Evolutionary conservation across 2,888 invertebrate genomes (phyloP), one percentile per base, ranked within the genome.

Genomic region (Cremastinae sp.): DNA sequence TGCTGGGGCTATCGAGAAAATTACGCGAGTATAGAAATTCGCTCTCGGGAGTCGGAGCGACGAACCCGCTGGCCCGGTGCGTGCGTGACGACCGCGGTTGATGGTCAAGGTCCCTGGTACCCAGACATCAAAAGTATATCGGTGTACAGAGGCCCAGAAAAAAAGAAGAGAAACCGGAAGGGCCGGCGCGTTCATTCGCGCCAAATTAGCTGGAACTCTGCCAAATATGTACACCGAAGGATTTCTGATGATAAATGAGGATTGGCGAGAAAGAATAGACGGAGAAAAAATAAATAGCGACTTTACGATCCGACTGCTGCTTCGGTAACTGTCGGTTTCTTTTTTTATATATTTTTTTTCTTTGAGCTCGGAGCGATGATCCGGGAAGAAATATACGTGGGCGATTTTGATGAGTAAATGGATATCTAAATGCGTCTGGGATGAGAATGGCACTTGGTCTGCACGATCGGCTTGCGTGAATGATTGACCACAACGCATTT

Each of bases 51-150:
- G 70, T 55, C 10, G n/a, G 61, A 43, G 45, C 61, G 70, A 74
- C 47, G 74, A 77, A 74, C 69, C 64, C 55, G 76, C 59, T 77
- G 76, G 74, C 74, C 76, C 73, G 76, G 69, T 73, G 76, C 73
- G 69, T 65, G 74, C 76, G 74, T 77, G 74, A 77, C 70, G 69
- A 74, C 28, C 75, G 22, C 39, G 47, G 47, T 10, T 59, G 45
- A 73, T 78, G 79, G 74, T 80, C 80, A 78, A 78, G 79, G 79
- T 75, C 75, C 14, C 71, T 35, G 55, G 41, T 51, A 47, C 59
- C n/a, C 55, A 49, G 66, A 20, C 39, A 53, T 53, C 49, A 16
- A 20, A 28, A 12, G 8, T 59, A 59, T 39, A 43, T 53, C 55
- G 64, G 72, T 62, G 71, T 74, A 72, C 71, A 68, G 78, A 75